A percentile compares a stretch with the other conserved stretches of the same genome.
Conservation (phyloP, 2,113 vertebrate genomes). For the Oncorhynchus kisutch region DNA sequence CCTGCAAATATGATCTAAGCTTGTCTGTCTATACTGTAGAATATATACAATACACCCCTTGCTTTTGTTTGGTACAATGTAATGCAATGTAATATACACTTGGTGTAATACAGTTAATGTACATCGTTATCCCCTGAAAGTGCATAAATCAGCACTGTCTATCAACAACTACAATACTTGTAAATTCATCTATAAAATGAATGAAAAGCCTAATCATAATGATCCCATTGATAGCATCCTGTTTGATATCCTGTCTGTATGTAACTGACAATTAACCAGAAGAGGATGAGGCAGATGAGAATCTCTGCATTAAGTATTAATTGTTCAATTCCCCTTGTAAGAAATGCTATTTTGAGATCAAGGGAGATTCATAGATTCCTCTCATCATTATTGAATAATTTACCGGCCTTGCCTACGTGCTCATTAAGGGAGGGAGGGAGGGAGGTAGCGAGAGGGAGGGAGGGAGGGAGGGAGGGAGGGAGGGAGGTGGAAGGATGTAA, state of each 20-base stretch:
- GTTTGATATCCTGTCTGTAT: not conserved
- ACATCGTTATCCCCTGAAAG: too few species aligned
- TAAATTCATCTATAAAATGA: too few species aligned
- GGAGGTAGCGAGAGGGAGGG: not conserved
- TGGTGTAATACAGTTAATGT: too few species aligned
- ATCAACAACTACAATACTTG: not conserved
- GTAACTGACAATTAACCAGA: too few species aligned
- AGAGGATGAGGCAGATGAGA: conserved; percentile 15
- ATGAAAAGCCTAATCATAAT: too few species aligned
- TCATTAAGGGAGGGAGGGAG: conserved; percentile 51
- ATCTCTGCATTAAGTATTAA: conserved; percentile 36
- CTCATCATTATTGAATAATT: conserved; percentile 71
- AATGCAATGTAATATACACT: too few species aligned
- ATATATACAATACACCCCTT: too few species aligned
- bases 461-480: conserved; percentile 6
- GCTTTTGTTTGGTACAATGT: too few species aligned
- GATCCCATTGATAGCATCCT: too few species aligned
- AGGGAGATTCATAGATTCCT: conserved; percentile 46
- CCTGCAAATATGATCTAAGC: too few species aligned
- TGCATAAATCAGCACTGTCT: not conserved
- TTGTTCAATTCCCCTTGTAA: conserved; percentile 44
- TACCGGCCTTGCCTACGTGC: conserved; percentile 58
- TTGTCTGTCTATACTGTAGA: too few species aligned
- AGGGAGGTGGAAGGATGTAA: conserved; percentile 5
- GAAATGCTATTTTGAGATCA: conserved; percentile 62